Conservation (phyloP, 2,797 vertebrate genomes). For the Anableps anableps region DNA sequence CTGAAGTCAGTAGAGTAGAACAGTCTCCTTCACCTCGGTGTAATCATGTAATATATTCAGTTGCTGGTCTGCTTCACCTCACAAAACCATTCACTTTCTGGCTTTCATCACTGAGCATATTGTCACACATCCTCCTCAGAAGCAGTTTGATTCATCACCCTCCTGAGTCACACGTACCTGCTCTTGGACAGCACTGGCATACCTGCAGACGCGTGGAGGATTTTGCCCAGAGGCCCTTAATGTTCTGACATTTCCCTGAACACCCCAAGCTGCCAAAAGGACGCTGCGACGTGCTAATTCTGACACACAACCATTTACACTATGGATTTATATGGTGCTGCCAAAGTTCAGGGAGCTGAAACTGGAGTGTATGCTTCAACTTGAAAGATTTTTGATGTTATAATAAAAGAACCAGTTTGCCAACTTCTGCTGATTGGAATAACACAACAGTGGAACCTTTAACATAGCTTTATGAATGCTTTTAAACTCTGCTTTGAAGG, state of each 20-base stretch:
- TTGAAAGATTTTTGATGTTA: slow-evolving; percentile 28
- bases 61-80: slow-evolving; percentile 65
- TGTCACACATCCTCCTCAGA: slow-evolving; percentile 35
- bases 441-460: slow-evolving; percentile 36
- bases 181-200: slow-evolving; percentile 31
- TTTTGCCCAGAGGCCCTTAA: slow-evolving; percentile 27
- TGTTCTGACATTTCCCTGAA: slow-evolving; percentile 40
- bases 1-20: slow-evolving; percentile 54
- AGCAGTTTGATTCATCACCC: slow-evolving; percentile 55
- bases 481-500: slow-evolving; percentile 38
- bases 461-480: slow-evolving; percentile 27
- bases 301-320: slow-evolving; percentile 9
- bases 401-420: slow-evolving; percentile 21
- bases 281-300: slow-evolving; percentile 31
- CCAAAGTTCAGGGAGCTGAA: slow-evolving; percentile 27
- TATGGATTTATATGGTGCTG: slow-evolving; percentile 17
- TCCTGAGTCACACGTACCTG: slow-evolving; percentile 35
- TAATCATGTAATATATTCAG: slow-evolving; percentile 64
- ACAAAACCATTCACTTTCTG: slow-evolving; percentile 56
- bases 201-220: slow-evolving; percentile 19
- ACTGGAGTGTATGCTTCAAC: slow-evolving; percentile 32
- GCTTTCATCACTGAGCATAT: slow-evolving; percentile 55
- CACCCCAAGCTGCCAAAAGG: slow-evolving; percentile 10
- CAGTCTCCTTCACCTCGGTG: slow-evolving; percentile 39
- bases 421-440: slow-evolving; percentile 30